Base-by-base conservation (phyloP, 2,797 vertebrate genomes). In the Pelodytes ibericus region DNA sequence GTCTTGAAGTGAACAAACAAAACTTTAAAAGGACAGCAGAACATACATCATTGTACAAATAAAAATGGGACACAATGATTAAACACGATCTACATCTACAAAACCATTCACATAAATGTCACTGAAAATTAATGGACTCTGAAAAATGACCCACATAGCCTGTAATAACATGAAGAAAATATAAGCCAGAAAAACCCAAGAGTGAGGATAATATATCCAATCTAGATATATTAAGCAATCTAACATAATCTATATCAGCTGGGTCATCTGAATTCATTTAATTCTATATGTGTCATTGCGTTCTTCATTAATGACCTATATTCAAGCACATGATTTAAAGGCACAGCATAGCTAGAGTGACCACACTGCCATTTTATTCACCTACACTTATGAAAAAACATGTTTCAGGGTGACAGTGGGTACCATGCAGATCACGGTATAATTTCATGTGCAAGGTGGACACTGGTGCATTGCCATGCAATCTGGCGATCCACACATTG, bases 71-170 rank as follows among this genome's bases (percentile, higher is more conserved):
- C n/a, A 31, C 29, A 47, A 18, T 47, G 44, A 47, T 47, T 47
- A 18, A 47, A n/a, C 4, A 2, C 36, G 7, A 39, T 13, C 36
- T 39, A 7, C 7, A 39, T 39, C 44, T 47, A 20, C 31, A n/a
- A 22, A 39, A 62, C 33, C n/a, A 24, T 33, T 11, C 16, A 4
- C 18, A 22, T 10, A 62, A 31, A 62, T 24, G n/a, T 62, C 60
- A 39, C n/a, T 4, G 30, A 39, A 33, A 62, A 62, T 62, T 33
- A 62, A 62, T 62, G 60, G 24, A 20, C 25, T 11, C 29, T 62
- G n/a, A 60, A 62, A 62, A 31, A 62, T 62, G 60, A 62, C 60
- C 60, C n/a, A 62, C 20, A 33, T 62, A 62, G 60, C 16, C 26
- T n/a, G 31, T 33, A 18, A 62, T 60, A 31, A 60, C 9, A 27